phyloP scores from a whole-genome alignment of 2,113 vertebrate genomes.

The Perca flavescens region DNA sequence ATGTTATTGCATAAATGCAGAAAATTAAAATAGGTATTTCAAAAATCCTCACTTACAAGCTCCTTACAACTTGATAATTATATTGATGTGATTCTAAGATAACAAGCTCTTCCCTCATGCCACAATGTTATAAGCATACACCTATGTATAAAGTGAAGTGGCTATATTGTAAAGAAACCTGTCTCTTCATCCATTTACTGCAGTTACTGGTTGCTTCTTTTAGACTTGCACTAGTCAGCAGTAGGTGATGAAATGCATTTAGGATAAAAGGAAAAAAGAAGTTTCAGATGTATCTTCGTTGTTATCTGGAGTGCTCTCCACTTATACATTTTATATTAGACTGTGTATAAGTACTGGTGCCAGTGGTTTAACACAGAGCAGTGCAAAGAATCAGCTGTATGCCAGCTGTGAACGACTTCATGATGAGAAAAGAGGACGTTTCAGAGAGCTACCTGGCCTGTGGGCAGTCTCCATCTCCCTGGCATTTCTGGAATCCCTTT shows the following conservation, averaged over 20 bases:
- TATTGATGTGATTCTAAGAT: neutral
- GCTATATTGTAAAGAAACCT: neutral
- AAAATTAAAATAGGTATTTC: neutral
- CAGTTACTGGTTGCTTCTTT: conserved; percentile 1
- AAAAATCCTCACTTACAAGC: neutral
- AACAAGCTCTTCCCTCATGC: neutral
- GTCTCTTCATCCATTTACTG: neutral
- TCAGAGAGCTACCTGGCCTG: conserved; percentile 68
- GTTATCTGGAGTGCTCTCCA: conserved; percentile 13
- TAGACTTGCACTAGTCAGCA: neutral
- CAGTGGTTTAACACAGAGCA: conserved; percentile 34
- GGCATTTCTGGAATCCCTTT: conserved; percentile 78
- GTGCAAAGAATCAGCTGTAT: conserved; percentile 62
- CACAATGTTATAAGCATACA: conserved; percentile 1
- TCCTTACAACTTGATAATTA: neutral
- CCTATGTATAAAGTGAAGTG: neutral
- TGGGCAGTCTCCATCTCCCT: conserved; percentile 57
- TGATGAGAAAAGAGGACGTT: conserved; percentile 60
- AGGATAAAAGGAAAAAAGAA: conserved; percentile 26
- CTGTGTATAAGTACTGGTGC: conserved; percentile 19
- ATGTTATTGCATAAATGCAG: neutral
- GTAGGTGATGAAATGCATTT: conserved; percentile 39
- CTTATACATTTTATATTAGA: conserved; percentile 40
- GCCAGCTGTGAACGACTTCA: conserved; percentile 67
- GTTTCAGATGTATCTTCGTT: conserved; percentile 16